Conservation (phyloP, 37 sponge, comb jelly and placozoan genomes). For the Trichoplax adhaerens region DNA sequence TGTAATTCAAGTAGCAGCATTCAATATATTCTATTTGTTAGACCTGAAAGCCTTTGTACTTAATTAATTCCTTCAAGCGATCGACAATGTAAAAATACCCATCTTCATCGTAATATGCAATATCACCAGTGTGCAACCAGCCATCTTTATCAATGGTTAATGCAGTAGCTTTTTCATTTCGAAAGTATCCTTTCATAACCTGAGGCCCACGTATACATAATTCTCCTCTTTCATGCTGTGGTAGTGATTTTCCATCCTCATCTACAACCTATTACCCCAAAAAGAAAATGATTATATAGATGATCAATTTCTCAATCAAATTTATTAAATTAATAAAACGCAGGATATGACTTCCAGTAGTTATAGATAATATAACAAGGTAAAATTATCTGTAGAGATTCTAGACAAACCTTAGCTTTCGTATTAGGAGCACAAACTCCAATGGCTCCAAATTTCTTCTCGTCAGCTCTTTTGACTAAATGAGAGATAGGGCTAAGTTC, state of each 20-base stretch:
- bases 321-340: too few species aligned
- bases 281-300: background rate
- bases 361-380: too few species aligned
- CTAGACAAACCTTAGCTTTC: slow-evolving; percentile 12
- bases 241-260: slow-evolving; percentile 19
- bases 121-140: slow-evolving; percentile 69
- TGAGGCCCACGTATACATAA: slow-evolving; percentile 54
- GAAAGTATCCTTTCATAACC: slow-evolving; percentile 75
- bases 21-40: too few species aligned
- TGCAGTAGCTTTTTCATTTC: slow-evolving; percentile 39
- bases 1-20: too few species aligned
- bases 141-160: slow-evolving; percentile 42
- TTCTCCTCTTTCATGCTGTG: slow-evolving; percentile 41
- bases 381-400: too few species aligned
- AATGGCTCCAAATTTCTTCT: slow-evolving; percentile 29
- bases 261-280: slow-evolving; percentile 12
- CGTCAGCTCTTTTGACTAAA: background rate
- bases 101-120: slow-evolving; percentile 56
- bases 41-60: slow-evolving; percentile 50
- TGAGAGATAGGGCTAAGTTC: slow-evolving; percentile 65
- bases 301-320: too few species aligned
- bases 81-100: slow-evolving; percentile 70
- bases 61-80: slow-evolving; percentile 82
- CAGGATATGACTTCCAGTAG: too few species aligned
- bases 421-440: slow-evolving; percentile 32